A percentile compares a stretch with the other conserved stretches of the same genome.
Conservation (phyloP, 2,888 invertebrate genomes). For the Lithodes maja region DNA sequence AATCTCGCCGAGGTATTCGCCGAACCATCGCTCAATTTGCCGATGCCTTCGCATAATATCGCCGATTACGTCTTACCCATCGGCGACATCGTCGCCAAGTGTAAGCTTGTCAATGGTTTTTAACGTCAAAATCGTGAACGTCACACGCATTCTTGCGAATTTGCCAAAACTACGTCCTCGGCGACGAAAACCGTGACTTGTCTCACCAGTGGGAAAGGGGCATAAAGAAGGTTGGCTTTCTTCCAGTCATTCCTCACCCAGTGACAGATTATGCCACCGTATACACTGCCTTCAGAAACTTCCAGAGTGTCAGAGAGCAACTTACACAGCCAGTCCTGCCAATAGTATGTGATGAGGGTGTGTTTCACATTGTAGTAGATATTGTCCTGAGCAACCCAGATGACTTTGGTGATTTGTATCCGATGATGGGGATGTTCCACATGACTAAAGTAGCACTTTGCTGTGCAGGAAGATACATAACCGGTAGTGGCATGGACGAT, state of each 20-base stretch:
- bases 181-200: too few species aligned
- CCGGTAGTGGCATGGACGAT: conserved; percentile 21
- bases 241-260: not conserved
- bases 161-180: too few species aligned
- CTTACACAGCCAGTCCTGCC: not conserved
- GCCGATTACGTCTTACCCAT: too few species aligned
- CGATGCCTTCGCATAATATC: too few species aligned
- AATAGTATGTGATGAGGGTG: conserved; percentile 29
- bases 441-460: not conserved
- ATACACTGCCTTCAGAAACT: not conserved
- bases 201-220: too few species aligned
- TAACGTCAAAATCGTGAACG: too few species aligned
- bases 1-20: too few species aligned
- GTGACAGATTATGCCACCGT: conserved; percentile 20
- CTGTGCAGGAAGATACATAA: conserved; percentile 17
- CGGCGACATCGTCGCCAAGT: too few species aligned
- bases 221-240: too few species aligned
- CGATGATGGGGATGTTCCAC: conserved; percentile 25
- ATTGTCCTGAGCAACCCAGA: not conserved
- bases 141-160: too few species aligned
- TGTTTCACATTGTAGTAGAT: conserved; percentile 24
- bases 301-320: not conserved
- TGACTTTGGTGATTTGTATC: conserved; percentile 9
- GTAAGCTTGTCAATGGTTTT: too few species aligned
- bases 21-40: too few species aligned